Conservation (phyloP, 2,888 invertebrate genomes). For the Mesochorus sp. region DNA sequence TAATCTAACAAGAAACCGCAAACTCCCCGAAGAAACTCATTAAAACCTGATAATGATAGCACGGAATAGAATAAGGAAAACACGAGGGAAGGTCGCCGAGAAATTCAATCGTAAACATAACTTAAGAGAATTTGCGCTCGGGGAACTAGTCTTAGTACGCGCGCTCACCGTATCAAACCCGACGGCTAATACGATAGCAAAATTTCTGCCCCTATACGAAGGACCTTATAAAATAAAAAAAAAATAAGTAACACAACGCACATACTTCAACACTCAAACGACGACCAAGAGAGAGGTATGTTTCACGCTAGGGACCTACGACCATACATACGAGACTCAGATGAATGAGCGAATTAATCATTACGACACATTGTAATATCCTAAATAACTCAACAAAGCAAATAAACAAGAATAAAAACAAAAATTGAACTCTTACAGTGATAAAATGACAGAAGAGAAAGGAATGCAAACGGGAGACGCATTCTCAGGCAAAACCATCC, state of each 20-base stretch:
- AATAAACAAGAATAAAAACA: too few relatives aligned
- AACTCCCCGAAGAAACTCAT: too few relatives aligned
- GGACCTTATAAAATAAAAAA: slow-evolving; percentile 5
- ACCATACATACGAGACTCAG: not conserved
- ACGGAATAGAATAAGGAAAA: too few relatives aligned
- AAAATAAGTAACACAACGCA: not conserved
- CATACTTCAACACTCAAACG: not conserved
- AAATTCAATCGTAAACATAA: not conserved
- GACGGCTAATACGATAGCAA: not conserved
- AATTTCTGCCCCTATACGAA: slow-evolving; percentile 20
- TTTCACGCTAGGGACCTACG: not conserved
- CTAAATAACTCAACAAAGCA: too few relatives aligned
- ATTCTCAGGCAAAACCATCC: too few relatives aligned
- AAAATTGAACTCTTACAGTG: too few relatives aligned
- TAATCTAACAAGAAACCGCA: not conserved
- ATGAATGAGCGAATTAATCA: too few relatives aligned
- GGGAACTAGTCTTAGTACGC: not conserved
- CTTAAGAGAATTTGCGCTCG: not conserved
- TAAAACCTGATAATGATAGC: too few relatives aligned
- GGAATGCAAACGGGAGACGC: too few relatives aligned
- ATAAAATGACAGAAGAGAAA: too few relatives aligned
- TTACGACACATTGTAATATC: too few relatives aligned
- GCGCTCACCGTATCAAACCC: slow-evolving; percentile 22
- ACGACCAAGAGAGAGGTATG: not conserved
- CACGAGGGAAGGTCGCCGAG: too few relatives aligned